phyloP scores from a whole-genome alignment of 1,140 invertebrate genomes.

The Triops cancriformis region DNA sequence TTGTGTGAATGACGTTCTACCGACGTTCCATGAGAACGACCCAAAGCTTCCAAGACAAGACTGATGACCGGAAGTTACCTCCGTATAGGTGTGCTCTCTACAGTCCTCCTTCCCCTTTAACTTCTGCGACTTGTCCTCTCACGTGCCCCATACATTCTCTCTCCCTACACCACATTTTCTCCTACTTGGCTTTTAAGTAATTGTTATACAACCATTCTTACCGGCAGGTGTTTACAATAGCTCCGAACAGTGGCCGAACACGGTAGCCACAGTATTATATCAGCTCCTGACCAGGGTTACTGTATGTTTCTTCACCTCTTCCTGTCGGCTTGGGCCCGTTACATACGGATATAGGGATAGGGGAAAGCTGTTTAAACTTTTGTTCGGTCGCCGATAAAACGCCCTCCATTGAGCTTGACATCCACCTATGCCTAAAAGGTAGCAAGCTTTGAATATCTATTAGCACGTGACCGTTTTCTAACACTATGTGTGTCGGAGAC shows the following conservation, averaged over 20 bases:
- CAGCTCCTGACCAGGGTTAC: neutral
- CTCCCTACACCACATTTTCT: too few relatives aligned
- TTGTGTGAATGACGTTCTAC: neutral
- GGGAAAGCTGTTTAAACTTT: neutral
- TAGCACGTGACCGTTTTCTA: neutral
- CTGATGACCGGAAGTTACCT: slow-evolving; percentile 1
- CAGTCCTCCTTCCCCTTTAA: neutral
- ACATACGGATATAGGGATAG: neutral
- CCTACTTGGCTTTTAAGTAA: neutral
- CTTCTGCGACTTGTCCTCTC: neutral
- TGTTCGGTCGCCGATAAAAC: neutral
- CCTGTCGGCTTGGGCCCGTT: neutral
- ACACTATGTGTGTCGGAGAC: neutral
- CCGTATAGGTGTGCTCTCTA: neutral
- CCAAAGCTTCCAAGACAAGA: neutral
- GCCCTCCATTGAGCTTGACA: neutral
- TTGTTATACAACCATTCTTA: neutral
- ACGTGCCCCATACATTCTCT: neutral
- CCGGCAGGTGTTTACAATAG: slow-evolving; percentile 3
- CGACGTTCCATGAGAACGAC: neutral
- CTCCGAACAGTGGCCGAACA: neutral
- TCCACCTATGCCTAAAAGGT: neutral
- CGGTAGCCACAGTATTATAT: neutral
- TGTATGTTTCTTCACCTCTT: neutral
- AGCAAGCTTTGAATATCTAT: neutral